A percentile compares a stretch with the other conserved stretches of the same genome.
Conservation (phyloP, 1,140 invertebrate species). For the Anastrepha obliqua region DNA sequence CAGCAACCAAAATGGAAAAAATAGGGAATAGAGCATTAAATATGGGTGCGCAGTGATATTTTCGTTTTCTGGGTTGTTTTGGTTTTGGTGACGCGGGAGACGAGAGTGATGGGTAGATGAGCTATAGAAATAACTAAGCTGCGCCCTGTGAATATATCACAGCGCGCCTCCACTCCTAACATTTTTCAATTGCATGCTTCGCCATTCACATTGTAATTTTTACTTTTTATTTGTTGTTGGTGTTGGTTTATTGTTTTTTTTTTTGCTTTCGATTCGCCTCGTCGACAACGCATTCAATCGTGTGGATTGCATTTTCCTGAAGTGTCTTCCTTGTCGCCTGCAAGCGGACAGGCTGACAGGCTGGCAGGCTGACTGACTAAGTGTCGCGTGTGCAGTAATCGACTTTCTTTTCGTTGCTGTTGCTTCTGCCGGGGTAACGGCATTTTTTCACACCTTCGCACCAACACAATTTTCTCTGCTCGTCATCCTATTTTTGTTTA, state of each 20-base stretch:
- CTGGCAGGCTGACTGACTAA: background rate
- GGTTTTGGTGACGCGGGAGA: background rate
- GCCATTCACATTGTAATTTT: background rate
- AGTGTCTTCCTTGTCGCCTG: conserved; percentile 33
- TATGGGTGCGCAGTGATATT: background rate
- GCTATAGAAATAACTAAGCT: background rate
- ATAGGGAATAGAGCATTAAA: background rate
- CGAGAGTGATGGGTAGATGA: background rate
- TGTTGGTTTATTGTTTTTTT: background rate
- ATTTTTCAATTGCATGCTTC: conserved; percentile 1
- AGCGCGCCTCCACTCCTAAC: background rate
- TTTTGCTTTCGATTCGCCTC: conserved; percentile 22
- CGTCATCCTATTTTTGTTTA: background rate
- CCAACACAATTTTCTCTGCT: background rate
- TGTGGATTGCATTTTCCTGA: conserved; percentile 1
- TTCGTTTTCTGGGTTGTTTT: background rate
- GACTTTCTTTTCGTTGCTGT: background rate
- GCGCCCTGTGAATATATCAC: background rate
- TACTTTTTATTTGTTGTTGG: background rate
- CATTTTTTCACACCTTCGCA: conserved; percentile 15
- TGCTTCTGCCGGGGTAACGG: background rate
- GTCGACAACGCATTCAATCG: conserved; percentile 31
- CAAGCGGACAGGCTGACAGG: background rate
- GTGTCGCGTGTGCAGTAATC: conserved; percentile 14
- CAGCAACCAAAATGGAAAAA: background rate